phyloP scores from a whole-genome alignment of 2,888 invertebrate genomes.

The Sinodicranocentrus sp. region DNA sequence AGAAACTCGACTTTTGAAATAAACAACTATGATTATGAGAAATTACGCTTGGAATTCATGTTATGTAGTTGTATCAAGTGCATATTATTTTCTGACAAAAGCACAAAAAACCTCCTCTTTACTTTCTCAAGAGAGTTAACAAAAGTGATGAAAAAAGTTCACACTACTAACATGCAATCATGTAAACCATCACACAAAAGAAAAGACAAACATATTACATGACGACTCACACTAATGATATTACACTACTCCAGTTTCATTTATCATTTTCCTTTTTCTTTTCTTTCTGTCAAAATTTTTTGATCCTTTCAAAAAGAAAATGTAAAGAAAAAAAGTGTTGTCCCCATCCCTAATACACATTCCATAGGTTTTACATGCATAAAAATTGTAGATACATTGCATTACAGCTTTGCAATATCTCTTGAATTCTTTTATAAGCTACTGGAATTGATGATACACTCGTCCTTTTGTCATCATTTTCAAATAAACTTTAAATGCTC shows the following conservation, averaged over 20 bases:
- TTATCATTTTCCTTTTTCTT: conserved; percentile 32
- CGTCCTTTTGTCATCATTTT: conserved; percentile 39
- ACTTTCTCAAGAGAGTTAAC: too few relatives aligned
- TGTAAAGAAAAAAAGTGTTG: background rate
- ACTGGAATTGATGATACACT: conserved; percentile 33
- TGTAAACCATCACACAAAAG: background rate
- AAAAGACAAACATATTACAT: background rate
- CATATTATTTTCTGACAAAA: background rate
- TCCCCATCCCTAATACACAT: too few relatives aligned
- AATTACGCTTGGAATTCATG: too few relatives aligned
- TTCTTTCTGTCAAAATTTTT: conserved; percentile 20
- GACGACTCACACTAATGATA: conserved; percentile 15
- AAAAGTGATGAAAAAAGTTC: background rate
- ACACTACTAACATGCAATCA: background rate
- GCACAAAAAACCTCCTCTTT: background rate
- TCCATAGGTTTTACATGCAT: background rate
- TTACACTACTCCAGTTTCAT: conserved; percentile 48
- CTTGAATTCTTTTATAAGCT: background rate
- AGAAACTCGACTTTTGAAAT: too few relatives aligned
- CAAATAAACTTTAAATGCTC: conserved; percentile 35
- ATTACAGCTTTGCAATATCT: background rate
- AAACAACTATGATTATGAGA: too few relatives aligned
- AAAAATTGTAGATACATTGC: background rate
- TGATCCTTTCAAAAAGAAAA: background rate
- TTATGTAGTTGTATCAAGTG: too few relatives aligned